Base-by-base conservation (phyloP, 64 coral and sea anemone species). In the Montipora cactus region DNA sequence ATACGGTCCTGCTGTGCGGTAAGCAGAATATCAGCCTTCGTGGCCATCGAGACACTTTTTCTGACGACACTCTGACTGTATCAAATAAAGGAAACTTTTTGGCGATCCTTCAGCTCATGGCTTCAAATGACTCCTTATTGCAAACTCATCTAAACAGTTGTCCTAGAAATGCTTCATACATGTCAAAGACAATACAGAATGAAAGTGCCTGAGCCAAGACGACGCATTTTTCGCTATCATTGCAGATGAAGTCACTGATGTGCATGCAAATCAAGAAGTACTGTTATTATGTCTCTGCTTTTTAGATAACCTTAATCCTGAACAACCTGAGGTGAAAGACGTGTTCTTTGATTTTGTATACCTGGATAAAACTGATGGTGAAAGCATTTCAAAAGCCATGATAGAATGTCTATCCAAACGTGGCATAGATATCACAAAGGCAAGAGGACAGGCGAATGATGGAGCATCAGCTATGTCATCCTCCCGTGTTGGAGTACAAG, bases 11-110 rank as follows among this genome's bases (percentile, higher is more conserved):
- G 37, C 37, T 37, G 37, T 37, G 37, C 37, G 37, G 37, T 37
- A 37, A 37, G 37, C 37, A 37, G 37, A 37, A 37, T 37, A 37
- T 37, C 57, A 55, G 49, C 52, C 57, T 81, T 50, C 0, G 79
- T 18, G 79, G 79, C 79, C 79, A 81, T 81, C 4, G 79, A 50
- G 79, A 81, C 57, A 59, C 48, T 81, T 81, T 59, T 59, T 55
- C 48, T 55, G 49, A 81, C 23, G 4, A 81, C 79, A 55, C 77
- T 79, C 57, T 59, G 49, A 81, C 69, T 73, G 69, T 73, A 80
- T 58, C 81, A 64, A 85, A 85, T 62, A 45, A 57, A 66, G 81
- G 81, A 61, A 85, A 85, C 51, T 85, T 85, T 85, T 66, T 64
- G 64, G 81, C 81, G 53, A 47, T 85, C 53, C 59, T 85, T 57